Percentiles rank a stretch among this genome's conserved stretches.
Evolutionary conservation across 2,113 vertebrate species (phyloP).

Genomic region (Pimephales promelas): DNA sequence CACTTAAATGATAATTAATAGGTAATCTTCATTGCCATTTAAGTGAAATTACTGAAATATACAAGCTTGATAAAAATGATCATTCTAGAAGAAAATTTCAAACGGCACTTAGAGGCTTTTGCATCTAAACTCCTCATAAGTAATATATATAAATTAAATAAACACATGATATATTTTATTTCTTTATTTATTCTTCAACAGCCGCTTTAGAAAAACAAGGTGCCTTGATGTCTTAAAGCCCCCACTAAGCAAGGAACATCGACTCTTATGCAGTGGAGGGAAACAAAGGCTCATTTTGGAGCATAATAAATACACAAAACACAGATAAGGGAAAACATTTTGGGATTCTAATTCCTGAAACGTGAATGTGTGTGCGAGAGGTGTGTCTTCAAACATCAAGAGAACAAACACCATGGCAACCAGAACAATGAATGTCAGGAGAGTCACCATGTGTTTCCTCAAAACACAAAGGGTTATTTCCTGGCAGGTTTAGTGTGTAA

Average conservation of each 20-base stretch:
- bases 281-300: not conserved
- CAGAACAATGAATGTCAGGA: conserved; percentile 59
- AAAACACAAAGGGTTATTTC: conserved; percentile 37
- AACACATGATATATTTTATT: too few relatives aligned
- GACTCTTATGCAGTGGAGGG: not conserved
- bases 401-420: conserved; percentile 35
- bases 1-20: too few relatives aligned
- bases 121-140: too few relatives aligned
- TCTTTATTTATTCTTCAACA: not conserved
- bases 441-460: conserved; percentile 53
- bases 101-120: too few relatives aligned
- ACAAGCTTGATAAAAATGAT: too few relatives aligned
- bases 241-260: not conserved
- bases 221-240: not conserved
- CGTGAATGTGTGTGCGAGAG: not conserved
- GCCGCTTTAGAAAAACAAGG: not conserved
- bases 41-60: too few relatives aligned
- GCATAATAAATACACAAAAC: not conserved
- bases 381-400: conserved; percentile 25
- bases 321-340: conserved; percentile 1
- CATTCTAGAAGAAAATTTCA: too few relatives aligned
- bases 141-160: too few relatives aligned
- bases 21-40: too few relatives aligned
- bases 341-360: not conserved
- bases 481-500: conserved; percentile 13